These are phyloP conservation scores for Percopsis transmontana DNA, from an alignment of 2,113 vertebrate genomes.

Conservation along the genomic window DNA sequence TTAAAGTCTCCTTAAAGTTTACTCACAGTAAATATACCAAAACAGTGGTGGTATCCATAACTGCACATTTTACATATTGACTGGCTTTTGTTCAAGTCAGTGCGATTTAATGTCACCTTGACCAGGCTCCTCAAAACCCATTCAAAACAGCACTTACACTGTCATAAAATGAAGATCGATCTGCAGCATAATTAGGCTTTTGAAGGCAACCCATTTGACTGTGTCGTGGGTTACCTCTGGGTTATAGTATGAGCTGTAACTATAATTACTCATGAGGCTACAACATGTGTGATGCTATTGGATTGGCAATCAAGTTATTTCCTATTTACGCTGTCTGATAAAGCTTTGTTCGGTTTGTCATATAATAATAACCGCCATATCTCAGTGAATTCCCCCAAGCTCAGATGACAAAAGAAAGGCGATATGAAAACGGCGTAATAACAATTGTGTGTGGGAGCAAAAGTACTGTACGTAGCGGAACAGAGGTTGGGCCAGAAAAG, in stretches of 20 bases:
- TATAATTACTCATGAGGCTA: constrained; percentile 30
- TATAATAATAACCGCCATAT: constrained; percentile 45
- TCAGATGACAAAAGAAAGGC: constrained; percentile 50
- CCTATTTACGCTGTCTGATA: constrained; percentile 27
- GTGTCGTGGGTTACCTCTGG: not conserved
- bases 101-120: not conserved
- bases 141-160: not conserved
- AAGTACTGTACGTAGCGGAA: constrained; percentile 44
- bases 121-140: not conserved
- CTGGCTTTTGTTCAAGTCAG: not conserved
- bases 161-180: constrained; percentile 13
- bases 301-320: constrained; percentile 31
- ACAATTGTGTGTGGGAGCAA: constrained; percentile 39
- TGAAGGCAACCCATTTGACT: constrained; percentile 3
- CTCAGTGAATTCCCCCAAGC: constrained; percentile 23
- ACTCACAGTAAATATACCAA: too few relatives aligned
- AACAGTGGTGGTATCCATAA: too few relatives aligned
- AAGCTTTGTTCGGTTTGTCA: constrained; percentile 27
- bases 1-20: too few relatives aligned
- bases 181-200: constrained; percentile 6
- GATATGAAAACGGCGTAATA: constrained; percentile 51
- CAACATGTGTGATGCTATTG: constrained; percentile 21
- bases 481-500: constrained; percentile 34
- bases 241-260: not conserved
- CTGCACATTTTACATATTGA: not conserved